Base-by-base conservation (phyloP, 2,113 vertebrate species). In the Platichthys stellatus region DNA sequence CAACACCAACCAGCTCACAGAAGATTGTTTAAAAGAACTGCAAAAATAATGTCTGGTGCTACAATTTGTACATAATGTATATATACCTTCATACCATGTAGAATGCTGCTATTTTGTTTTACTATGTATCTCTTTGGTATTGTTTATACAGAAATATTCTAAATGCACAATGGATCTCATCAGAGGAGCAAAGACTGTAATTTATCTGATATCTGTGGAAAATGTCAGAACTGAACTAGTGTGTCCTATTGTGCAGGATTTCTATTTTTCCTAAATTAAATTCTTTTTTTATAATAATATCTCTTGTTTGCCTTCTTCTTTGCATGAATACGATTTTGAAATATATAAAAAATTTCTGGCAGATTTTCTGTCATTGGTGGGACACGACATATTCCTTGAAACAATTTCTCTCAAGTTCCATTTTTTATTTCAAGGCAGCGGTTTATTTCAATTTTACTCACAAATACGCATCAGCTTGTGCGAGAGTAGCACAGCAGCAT, bases 221-320 rank as follows among this genome's bases (percentile, higher is more conserved):
- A 81, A 38, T 81, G 82, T 84, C 67, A 84, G 76, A 79, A 73
- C 24, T 67, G 56, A 81, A 79, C 80, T 81, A 31, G 38, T 83
- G 67, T 86, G 63, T 85, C 63, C 64, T 72, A 72, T 74, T 85
- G 88, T 90, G 73, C 75, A 86, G 76, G 23, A 84, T 81, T 86
- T 86, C 71, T 87, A 89, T 92, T 93, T 94, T 94, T 92, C 68
- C 21, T 93, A 93, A 92, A 95, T 94, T 94, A 94, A 95, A 94
- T 60, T 28, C 76, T 69, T 87, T 79, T 81, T 82, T 86, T 86
- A 17, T 17, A 26, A 69, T 82, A 84, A 83, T 81, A 88, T 74
- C 17, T 60, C 3, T 54, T 81, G 70, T 85, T 80, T 90, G 45
- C 12, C 3, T 38, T 72, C 3, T 47, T 83, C 17, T 65, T 81